Percentiles rank a stretch among this genome's conserved stretches.
Conservation (phyloP, 1,140 invertebrate species). For the Patella vulgata region DNA sequence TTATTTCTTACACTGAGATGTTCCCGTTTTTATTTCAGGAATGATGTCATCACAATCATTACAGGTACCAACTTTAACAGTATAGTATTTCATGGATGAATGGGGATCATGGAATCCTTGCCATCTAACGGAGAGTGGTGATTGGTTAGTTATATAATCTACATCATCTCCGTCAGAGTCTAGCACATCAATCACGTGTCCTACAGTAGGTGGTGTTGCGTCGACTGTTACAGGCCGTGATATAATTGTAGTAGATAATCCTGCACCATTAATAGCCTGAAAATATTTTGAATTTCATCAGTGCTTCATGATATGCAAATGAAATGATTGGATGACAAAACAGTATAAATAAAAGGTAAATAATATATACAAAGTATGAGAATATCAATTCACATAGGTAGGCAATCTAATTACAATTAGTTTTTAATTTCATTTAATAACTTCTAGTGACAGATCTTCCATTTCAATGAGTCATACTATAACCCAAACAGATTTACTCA, state of each 20-base stretch:
- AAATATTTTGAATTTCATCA: neutral
- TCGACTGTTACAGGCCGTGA: slow-evolving; percentile 30
- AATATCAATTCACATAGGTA: neutral
- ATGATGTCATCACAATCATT: slow-evolving; percentile 33
- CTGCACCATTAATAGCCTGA: slow-evolving; percentile 42
- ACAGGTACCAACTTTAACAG: slow-evolving; percentile 35
- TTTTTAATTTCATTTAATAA: no score
- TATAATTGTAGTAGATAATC: slow-evolving; percentile 25
- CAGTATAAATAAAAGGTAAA: neutral
- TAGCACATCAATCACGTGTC: slow-evolving; percentile 35
- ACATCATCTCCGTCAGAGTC: neutral
- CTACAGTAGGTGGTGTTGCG: slow-evolving; percentile 24
- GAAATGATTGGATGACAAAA: no score
- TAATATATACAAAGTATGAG: neutral
- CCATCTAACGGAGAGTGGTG: slow-evolving; percentile 21
- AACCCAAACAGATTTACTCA: no score
- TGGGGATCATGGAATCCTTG: slow-evolving; percentile 33
- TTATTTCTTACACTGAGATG: no score
- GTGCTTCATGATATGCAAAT: no score
- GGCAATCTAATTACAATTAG: neutral
- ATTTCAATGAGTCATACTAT: no score
- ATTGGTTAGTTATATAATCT: slow-evolving; percentile 20
- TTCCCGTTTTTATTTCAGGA: slow-evolving; percentile 11
- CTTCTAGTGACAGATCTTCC: no score
- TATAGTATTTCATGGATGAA: slow-evolving; percentile 22